Evolutionary conservation across 2,797 vertebrate genomes (phyloP).

Genomic region (Ceyx erithaca): DNA sequence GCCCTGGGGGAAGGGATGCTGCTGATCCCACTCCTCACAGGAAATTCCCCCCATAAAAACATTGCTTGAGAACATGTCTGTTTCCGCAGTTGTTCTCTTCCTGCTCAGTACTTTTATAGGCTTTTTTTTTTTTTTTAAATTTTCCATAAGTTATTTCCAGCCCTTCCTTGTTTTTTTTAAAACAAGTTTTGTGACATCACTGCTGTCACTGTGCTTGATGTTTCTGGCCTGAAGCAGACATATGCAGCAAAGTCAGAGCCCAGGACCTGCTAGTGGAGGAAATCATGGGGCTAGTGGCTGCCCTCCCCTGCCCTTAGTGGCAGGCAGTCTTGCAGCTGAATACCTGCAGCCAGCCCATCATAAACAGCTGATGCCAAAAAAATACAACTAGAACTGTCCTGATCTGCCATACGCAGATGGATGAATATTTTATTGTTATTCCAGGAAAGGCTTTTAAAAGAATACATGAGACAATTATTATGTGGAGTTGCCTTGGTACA

Average conservation of each 20-base stretch:
- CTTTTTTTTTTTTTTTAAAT: neutral
- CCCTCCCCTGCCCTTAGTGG: neutral
- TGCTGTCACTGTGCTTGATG: neutral
- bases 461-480: conserved; percentile 60
- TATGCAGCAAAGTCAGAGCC: neutral
- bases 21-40: neutral
- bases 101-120: neutral
- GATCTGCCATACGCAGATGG: conserved; percentile 36
- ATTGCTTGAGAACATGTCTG: neutral
- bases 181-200: neutral
- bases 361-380: neutral
- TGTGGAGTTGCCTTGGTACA: conserved; percentile 3
- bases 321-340: neutral
- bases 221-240: neutral
- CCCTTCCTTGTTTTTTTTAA: neutral
- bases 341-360: neutral
- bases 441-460: conserved; percentile 81
- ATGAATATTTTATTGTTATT: conserved; percentile 82
- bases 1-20: neutral
- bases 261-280: neutral
- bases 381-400: conserved; percentile 26
- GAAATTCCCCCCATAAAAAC: neutral
- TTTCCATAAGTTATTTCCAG: neutral
- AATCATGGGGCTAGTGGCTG: neutral
- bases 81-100: conserved; percentile 6